Conservation (phyloP, 2,797 vertebrate species). For the Ceryle rudis region DNA sequence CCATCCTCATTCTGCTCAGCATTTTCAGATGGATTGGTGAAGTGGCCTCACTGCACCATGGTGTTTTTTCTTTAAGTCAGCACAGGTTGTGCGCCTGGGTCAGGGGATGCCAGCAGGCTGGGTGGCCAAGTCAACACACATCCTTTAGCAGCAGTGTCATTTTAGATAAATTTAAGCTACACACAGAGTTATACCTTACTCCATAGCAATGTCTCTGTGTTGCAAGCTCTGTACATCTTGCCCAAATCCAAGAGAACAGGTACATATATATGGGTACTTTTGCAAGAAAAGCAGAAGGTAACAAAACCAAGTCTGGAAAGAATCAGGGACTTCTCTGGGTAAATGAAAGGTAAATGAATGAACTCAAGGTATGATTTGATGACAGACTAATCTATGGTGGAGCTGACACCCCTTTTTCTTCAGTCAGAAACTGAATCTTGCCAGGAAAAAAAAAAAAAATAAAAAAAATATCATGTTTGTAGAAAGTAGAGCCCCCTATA, state of each 20-base stretch:
- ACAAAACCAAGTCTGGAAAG: not conserved
- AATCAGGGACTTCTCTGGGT: not conserved
- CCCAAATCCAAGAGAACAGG: not conserved
- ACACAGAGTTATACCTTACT: not conserved
- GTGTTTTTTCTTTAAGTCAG: fast-evolving
- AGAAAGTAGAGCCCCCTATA: not conserved
- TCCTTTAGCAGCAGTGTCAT: not conserved
- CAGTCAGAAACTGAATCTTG: not conserved
- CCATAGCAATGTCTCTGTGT: fast-evolving
- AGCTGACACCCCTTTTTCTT: not conserved
- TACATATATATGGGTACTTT: not conserved
- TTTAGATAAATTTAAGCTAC: not conserved
- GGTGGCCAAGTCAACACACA: not conserved
- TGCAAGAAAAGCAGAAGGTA: not conserved
- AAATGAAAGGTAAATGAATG: not conserved
- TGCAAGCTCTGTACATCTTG: not conserved
- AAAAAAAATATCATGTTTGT: fast-evolving
- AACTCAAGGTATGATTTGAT: not conserved
- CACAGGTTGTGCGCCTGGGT: fast-evolving
- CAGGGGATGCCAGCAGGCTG: no score
- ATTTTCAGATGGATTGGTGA: not conserved
- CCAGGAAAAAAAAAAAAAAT: not conserved
- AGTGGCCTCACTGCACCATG: not conserved
- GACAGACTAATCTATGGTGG: not conserved
- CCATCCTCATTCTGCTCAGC: no score